Base-by-base conservation (phyloP, 2,797 vertebrate genomes). In the Coracias cyanogaster region DNA sequence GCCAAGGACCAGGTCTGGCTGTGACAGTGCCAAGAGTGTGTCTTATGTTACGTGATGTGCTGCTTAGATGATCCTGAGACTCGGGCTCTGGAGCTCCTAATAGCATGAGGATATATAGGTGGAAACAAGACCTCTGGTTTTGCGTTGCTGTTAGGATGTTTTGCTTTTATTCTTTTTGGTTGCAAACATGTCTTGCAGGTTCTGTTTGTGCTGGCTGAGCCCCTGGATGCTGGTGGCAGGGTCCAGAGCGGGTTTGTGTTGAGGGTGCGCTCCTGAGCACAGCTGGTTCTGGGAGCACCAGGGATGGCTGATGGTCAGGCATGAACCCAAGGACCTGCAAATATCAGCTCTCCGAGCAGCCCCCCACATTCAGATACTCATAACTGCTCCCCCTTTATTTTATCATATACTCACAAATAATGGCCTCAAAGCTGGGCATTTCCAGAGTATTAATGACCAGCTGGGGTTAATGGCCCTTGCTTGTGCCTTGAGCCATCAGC, bases 401-500 rank as follows among this genome's bases (percentile, higher is more conserved):
- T 97, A 96, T 96, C 94, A 93, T 97, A 89, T 65, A 94, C 79
- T 96, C 90, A 90, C 94, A 96, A 96, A 73, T 94, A 96, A 97
- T 15, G 48, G 96, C 96, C 95, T 97, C 91, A 81, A 96, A 93
- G 94, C 96, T 26, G 96, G 97, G 97, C 97, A 98, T 97, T 98
- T 98, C 97, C 97, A 97, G 95, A 95, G 97, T 97, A 98, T 98
- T 98, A 98, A 98, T 97, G 97, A 97, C 97, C 95, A 94, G 96
- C 93, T 97, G 91, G 96, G 98, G 97, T 98, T 98, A 98, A 98
- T 98, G 98, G 96, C 94, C 97, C 89, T 51, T 89, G 87, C 96
- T 98, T 97, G 94, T 96, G 98, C 98, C 97, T 98, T 96, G 96
- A 98, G 98, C 97, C 98, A 98, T 98, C 98, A 97, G 96, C 97